These are phyloP conservation scores for Nymphalis urticae DNA, from an alignment of 2,888 invertebrate species.

Conservation along the genomic window DNA sequence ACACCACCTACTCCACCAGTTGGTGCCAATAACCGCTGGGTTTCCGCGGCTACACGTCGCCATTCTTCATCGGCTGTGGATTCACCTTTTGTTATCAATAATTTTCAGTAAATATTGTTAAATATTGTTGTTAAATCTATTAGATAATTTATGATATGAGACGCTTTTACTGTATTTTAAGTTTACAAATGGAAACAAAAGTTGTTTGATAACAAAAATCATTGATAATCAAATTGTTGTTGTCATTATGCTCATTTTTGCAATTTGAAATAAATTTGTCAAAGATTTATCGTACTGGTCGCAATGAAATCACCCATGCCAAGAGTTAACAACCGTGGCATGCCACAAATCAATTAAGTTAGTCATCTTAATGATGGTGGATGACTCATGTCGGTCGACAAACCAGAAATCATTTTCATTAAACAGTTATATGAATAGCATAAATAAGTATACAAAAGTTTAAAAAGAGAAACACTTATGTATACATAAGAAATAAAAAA, in stretches of 20 bases:
- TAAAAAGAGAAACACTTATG: conserved; percentile 10
- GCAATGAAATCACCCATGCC: conserved; percentile 62
- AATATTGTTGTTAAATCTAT: too few relatives aligned
- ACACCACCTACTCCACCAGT: conserved; percentile 76
- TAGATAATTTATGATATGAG: neutral
- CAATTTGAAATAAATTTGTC: conserved; percentile 21
- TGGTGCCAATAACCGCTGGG: conserved; percentile 87
- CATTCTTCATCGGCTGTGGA: conserved; percentile 91
- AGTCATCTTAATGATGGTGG: conserved; percentile 61
- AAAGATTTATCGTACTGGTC: conserved; percentile 38
- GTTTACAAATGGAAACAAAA: neutral
- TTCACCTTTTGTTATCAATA: conserved; percentile 34
- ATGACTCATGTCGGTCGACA: conserved; percentile 66
- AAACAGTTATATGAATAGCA: conserved; percentile 14
- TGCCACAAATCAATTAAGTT: conserved; percentile 73
- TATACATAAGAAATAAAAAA: conserved; percentile 5
- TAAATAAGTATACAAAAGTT: conserved; percentile 20
- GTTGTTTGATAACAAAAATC: neutral
- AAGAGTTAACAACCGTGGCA: conserved; percentile 69
- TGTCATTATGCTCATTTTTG: conserved; percentile 17
- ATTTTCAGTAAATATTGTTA: conserved; percentile 19
- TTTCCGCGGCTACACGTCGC: conserved; percentile 91
- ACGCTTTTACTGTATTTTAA: neutral
- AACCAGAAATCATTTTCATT: conserved; percentile 42
- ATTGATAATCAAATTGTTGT: neutral